Evolutionary conservation across 2,113 vertebrate species (phyloP).

Genomic region (Pelodiscus sinensis): DNA sequence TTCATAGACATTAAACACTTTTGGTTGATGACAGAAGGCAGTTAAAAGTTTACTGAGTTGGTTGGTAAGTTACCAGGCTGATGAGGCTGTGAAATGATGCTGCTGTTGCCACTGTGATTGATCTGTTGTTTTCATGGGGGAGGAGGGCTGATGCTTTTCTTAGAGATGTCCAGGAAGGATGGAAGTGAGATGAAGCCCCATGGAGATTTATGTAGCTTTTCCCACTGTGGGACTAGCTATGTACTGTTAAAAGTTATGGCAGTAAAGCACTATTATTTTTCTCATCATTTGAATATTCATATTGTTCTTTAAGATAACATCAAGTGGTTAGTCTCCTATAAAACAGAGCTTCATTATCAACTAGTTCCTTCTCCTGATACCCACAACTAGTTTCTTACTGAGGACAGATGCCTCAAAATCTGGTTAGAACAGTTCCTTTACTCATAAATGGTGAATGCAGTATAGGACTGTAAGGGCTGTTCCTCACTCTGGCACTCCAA

Average conservation of each 20-base stretch:
- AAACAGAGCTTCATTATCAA: neutral
- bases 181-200: neutral
- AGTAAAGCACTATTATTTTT: neutral
- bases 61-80: neutral
- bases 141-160: neutral
- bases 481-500: too few species aligned
- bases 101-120: rapidly evolving
- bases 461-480: neutral
- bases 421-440: neutral
- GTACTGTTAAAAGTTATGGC: neutral
- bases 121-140: neutral
- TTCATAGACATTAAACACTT: neutral
- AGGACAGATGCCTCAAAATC: neutral
- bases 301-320: neutral
- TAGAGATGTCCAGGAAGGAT: neutral
- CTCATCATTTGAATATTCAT: rapidly evolving
- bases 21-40: neutral
- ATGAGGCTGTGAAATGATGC: rapidly evolving
- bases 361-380: neutral
- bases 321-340: neutral
- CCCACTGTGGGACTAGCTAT: rapidly evolving
- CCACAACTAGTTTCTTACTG: neutral
- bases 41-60: neutral
- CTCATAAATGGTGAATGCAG: neutral
- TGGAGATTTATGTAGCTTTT: too few species aligned